Base-by-base conservation (phyloP, 1,140 invertebrate genomes). In the Rhopalosiphum maidis region DNA sequence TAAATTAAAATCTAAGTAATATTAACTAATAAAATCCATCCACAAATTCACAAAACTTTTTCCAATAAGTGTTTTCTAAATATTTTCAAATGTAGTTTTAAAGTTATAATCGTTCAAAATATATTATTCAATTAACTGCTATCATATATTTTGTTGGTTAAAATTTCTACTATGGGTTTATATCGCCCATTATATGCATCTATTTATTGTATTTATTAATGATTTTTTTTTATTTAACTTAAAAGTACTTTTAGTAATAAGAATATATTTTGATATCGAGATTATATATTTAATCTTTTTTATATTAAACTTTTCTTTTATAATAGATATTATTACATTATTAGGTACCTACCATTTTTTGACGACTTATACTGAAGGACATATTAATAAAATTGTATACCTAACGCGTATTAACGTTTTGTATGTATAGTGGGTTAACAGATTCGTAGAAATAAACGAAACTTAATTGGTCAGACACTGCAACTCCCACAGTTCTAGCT, bases 381-480 rank as follows among this genome's bases (percentile, higher is more conserved):
- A 51, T 88, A 51, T 88, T 46, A 88, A 88, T 88, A 48, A 88
- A 88, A 88, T 88, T 88, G 0, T 51, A 35, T n/a, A 48, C 43
- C 37, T 51, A 88, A 88, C 46, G n/a, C 1, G 11, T 51, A 46
- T 46, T 87, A 85, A 83, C 23, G 35, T 83, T 37, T 83, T 83
- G 35, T 37, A 8, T 83, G 23, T 18, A 25, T 46, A 41, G 30
- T 86, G 83, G 83, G 83, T 41, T 86, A 86, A 86, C 37, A 86
- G 37, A 43, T 87, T 87, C 25, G 22, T 48, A 41, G 41, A 18
- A 87, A 46, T 48, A 87, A 87, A 87, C 37, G 43, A 43, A 87
- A 87, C 25, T 87, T 87, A 87, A 87, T 87, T 87, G 85, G 43
- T 46, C 30, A 9, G 48, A 87, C 23, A 15, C 11, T 30, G 41